Percentiles rank a stretch among this genome's conserved stretches.
These are phyloP conservation scores for Brachionus paranguensis DNA, from an alignment of 1,140 invertebrate species.

Conservation along the genomic window DNA sequence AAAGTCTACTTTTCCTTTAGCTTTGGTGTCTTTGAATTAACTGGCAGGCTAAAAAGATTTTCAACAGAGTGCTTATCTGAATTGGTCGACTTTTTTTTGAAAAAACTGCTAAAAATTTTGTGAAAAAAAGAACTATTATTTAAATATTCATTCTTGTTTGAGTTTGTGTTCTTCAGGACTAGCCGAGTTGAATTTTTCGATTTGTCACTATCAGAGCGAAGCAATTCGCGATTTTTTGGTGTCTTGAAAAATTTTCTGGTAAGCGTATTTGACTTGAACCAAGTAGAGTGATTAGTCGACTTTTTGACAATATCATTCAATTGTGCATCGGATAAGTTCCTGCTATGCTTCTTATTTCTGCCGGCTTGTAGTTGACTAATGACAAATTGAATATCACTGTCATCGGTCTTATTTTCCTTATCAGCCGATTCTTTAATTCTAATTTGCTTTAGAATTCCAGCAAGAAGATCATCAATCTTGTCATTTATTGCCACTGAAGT, in stretches of 20 bases:
- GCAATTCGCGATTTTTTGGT: neutral
- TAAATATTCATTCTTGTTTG: neutral
- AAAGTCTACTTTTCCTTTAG: neutral
- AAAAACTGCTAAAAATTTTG: neutral
- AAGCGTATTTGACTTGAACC: conserved; percentile 19
- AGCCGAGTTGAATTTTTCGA: neutral
- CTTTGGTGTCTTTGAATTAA: neutral
- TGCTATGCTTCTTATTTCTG: neutral
- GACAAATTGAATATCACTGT: neutral
- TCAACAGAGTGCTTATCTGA: conserved; percentile 13
- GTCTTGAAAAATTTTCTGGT: neutral
- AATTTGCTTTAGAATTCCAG: conserved; percentile 39
- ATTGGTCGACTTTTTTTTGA: conserved; percentile 14
- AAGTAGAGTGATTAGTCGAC: neutral
- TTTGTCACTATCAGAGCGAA: conserved; percentile 4
- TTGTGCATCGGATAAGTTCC: conserved; percentile 11
- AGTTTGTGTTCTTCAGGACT: neutral
- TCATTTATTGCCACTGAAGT: conserved; percentile 40
- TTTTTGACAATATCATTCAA: neutral
- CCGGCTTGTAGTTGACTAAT: neutral
- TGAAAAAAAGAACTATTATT: conserved; percentile 19
- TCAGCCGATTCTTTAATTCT: conserved; percentile 9
- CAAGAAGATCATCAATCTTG: conserved; percentile 39
- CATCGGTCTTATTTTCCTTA: neutral
- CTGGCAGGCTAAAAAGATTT: conserved; percentile 4